These are phyloP conservation scores for Falco berigora DNA, from an alignment of 2,797 vertebrate species.

Conservation along the genomic window DNA sequence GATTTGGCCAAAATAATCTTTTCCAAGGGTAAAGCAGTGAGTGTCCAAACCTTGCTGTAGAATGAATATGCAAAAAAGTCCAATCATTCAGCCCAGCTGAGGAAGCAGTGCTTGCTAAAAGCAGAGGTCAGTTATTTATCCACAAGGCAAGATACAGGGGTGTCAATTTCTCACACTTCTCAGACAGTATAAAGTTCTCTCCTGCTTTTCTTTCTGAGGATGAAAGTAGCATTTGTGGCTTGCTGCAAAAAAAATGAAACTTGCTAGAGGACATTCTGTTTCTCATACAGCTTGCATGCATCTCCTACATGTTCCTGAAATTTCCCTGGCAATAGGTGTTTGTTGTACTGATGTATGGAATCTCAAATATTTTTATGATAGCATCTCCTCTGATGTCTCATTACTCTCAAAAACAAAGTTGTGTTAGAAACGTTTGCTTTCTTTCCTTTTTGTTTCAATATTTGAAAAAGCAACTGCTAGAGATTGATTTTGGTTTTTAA, in stretches of 20 bases:
- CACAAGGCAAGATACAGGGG: background rate
- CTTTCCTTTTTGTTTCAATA: background rate
- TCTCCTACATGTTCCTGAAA: slow-evolving; percentile 22
- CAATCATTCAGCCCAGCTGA: background rate
- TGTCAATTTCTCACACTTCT: background rate
- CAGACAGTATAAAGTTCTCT: background rate
- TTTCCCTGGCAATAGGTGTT: background rate
- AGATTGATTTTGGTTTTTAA: background rate
- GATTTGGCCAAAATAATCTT: slow-evolving; percentile 6
- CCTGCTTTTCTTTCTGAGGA: background rate
- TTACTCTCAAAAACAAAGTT: background rate
- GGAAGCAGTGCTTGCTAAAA: background rate
- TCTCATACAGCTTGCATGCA: background rate
- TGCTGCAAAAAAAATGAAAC: background rate
- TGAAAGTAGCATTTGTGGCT: background rate
- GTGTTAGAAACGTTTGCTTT: background rate
- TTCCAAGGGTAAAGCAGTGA: background rate
- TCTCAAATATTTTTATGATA: background rate
- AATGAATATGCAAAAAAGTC: background rate
- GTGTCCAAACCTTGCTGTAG: background rate
- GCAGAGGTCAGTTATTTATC: background rate
- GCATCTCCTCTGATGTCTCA: background rate
- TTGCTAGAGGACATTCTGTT: background rate
- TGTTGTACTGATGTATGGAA: background rate
- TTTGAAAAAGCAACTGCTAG: background rate